Conservation (phyloP, 1,140 invertebrate genomes). For the Drepana arcuata region DNA sequence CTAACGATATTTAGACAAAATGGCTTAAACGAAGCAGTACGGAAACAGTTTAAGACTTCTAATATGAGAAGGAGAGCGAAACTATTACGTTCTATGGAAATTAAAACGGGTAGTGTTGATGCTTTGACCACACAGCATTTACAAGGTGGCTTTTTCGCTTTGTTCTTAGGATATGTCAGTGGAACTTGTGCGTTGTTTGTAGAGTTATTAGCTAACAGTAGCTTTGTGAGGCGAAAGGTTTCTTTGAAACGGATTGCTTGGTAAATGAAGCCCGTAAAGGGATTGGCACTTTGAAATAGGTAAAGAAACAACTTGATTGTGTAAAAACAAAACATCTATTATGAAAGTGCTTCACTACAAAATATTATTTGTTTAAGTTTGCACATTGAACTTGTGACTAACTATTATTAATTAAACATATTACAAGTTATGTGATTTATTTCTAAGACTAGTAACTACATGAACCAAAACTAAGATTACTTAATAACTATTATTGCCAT, state of each 20-base stretch:
- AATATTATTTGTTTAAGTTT: no score
- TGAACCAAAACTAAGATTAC: no score
- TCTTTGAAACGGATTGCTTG: no score
- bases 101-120: slow-evolving; percentile 21
- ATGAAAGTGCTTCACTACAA: no score
- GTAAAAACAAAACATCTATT: slow-evolving; percentile 22
- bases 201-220: slow-evolving; percentile 23
- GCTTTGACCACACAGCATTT: slow-evolving; percentile 64
- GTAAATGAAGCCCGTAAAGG: no score
- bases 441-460: no score
- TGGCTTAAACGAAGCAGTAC: slow-evolving; percentile 46
- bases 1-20: slow-evolving; percentile 56
- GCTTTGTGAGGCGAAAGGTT: slow-evolving; percentile 7
- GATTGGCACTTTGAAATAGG: not conserved
- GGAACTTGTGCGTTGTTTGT: slow-evolving; percentile 31
- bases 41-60: slow-evolving; percentile 20
- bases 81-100: slow-evolving; percentile 13
- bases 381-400: no score
- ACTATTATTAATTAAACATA: no score
- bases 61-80: slow-evolving; percentile 21
- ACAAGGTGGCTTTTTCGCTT: slow-evolving; percentile 57
- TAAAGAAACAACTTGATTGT: not conserved
- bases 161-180: slow-evolving; percentile 43
- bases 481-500: no score
- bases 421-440: no score